Percentiles rank a stretch among this genome's conserved stretches.
Conservation (phyloP, 1,140 invertebrate species). For the Holcopasites calliopsidis region DNA sequence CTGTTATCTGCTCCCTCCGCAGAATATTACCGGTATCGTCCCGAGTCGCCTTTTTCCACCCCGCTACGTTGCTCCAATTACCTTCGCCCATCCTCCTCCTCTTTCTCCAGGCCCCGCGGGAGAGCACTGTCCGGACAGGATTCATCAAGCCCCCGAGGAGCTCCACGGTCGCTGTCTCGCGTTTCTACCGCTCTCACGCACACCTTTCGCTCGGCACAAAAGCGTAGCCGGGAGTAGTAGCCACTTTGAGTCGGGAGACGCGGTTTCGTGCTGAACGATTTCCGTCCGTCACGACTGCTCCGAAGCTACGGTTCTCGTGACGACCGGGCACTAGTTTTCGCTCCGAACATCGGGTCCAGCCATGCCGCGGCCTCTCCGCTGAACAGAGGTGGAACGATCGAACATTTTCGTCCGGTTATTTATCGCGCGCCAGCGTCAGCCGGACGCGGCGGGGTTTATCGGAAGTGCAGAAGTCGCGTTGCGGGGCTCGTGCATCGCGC, state of each 20-base stretch:
- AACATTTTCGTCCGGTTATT: neutral
- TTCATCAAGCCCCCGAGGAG: slow-evolving; percentile 48
- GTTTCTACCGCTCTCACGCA: too few species aligned
- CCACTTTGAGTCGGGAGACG: too few species aligned
- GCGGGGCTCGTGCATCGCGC: slow-evolving; percentile 34
- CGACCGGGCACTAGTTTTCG: too few species aligned
- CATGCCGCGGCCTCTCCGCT: neutral
- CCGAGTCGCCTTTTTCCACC: slow-evolving; percentile 49
- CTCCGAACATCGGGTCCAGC: too few species aligned
- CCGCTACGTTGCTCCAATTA: slow-evolving; percentile 53
- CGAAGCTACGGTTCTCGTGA: too few species aligned
- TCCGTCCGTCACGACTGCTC: too few species aligned
- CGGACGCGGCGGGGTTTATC: slow-evolving; percentile 27
- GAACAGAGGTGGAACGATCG: neutral
- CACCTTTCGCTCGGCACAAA: too few species aligned
- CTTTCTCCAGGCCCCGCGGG: slow-evolving; percentile 16
- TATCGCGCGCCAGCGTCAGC: neutral
- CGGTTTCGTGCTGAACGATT: too few species aligned
- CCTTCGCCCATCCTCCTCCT: slow-evolving; percentile 16
- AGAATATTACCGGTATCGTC: slow-evolving; percentile 59
- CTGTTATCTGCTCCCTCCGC: slow-evolving; percentile 56
- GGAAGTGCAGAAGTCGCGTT: slow-evolving; percentile 34
- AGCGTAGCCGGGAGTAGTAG: too few species aligned
- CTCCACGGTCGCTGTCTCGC: neutral
- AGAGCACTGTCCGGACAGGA: slow-evolving; percentile 54